phyloP scores from a whole-genome alignment of 2,888 invertebrate species.

The Linyphia triangularis region DNA sequence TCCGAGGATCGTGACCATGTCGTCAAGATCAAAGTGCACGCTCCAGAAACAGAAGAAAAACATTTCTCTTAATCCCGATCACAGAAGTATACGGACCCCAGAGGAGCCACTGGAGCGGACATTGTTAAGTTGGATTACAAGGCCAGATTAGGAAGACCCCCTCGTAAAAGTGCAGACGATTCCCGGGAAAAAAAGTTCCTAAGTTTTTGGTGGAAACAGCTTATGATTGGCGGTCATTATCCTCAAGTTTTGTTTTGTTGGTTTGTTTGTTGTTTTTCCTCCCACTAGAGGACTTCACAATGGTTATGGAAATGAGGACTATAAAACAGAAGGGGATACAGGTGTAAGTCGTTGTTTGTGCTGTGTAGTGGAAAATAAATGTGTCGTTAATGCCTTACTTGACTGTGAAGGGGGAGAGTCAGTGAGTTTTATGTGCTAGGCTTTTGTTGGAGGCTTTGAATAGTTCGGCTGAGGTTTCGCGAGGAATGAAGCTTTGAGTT shows the following conservation, averaged over 20 bases:
- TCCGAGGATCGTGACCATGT: constrained; percentile 4
- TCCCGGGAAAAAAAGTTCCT: too few species aligned
- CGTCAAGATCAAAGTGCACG: neutral
- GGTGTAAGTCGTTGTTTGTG: neutral
- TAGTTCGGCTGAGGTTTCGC: too few species aligned
- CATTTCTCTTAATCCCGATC: neutral
- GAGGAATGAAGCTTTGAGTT: too few species aligned
- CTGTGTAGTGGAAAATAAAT: neutral
- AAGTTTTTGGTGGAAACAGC: too few species aligned
- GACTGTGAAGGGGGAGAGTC: neutral
- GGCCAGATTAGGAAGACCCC: neutral
- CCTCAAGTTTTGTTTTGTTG: too few species aligned
- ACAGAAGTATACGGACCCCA: neutral
- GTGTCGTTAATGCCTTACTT: neutral
- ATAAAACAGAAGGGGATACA: neutral
- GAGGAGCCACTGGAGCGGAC: constrained; percentile 12
- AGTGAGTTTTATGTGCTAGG: too few species aligned
- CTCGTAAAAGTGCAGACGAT: constrained; percentile 9
- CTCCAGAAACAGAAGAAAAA: neutral
- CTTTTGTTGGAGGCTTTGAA: too few species aligned
- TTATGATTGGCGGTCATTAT: neutral
- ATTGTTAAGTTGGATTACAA: constrained; percentile 35
- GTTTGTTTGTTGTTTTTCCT: too few species aligned
- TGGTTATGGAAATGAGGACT: neutral
- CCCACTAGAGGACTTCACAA: too few species aligned